phyloP scores from a whole-genome alignment of 2,888 invertebrate genomes.

The Pristionchus maxplancki region DNA sequence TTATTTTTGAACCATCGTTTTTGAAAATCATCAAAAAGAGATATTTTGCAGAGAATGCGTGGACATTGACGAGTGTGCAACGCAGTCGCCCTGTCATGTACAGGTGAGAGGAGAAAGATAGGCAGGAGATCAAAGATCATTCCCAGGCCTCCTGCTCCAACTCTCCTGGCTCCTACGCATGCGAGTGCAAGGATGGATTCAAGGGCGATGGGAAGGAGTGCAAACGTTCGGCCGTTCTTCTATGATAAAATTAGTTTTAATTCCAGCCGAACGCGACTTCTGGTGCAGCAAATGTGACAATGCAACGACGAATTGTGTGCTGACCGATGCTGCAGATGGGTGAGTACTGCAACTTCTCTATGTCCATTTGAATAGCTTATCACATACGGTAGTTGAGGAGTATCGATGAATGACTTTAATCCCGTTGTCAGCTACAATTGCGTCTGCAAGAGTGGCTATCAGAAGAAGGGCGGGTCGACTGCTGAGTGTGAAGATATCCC shows the following conservation, averaged over 20 bases:
- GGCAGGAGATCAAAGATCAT: neutral
- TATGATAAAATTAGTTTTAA: neutral
- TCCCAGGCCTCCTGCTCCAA: conserved; percentile 26
- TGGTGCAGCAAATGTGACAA: conserved; percentile 41
- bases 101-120: neutral
- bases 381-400: too few relatives aligned
- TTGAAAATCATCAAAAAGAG: too few relatives aligned
- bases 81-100: neutral
- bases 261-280: neutral
- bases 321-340: neutral
- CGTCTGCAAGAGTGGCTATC: conserved; percentile 47
- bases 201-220: conserved; percentile 30
- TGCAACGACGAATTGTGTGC: conserved; percentile 26
- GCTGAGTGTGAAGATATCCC: conserved; percentile 43
- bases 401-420: too few relatives aligned
- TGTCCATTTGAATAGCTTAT: neutral
- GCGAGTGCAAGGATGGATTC: conserved; percentile 41
- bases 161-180: conserved; percentile 29
- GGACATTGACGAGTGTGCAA: conserved; percentile 45
- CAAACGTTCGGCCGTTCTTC: neutral
- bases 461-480: conserved; percentile 31
- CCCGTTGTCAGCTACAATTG: conserved; percentile 26
- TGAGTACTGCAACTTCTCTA: neutral
- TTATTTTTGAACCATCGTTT: too few relatives aligned
- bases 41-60: conserved; percentile 26